A percentile compares a stretch with the other conserved stretches of the same genome.
Evolutionary conservation across 2,113 vertebrate genomes (phyloP).

Genomic region (Vombatus ursinus): DNA sequence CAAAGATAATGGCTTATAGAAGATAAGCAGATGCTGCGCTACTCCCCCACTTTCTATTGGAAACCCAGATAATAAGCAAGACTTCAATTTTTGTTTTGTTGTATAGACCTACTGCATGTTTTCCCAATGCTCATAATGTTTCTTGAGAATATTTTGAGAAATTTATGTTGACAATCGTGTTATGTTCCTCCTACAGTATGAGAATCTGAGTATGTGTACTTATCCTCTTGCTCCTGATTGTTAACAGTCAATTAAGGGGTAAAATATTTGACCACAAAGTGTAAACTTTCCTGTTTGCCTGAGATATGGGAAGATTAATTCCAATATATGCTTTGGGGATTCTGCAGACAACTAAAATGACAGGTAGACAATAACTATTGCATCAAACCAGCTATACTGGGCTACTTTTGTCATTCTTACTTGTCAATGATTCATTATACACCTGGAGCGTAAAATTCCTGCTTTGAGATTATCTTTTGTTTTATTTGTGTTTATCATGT

Average conservation of each 20-base stretch:
- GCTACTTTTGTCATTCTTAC: background rate
- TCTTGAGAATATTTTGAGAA: constrained; percentile 25
- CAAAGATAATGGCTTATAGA: background rate
- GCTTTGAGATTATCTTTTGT: background rate
- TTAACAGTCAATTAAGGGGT: constrained; percentile 25
- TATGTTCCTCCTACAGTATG: constrained; percentile 37
- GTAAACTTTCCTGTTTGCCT: constrained; percentile 13
- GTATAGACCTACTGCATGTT: background rate
- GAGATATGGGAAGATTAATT: background rate
- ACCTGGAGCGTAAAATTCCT: background rate
- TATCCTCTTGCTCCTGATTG: constrained; percentile 32
- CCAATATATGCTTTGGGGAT: constrained; percentile 13
- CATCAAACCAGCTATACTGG: background rate
- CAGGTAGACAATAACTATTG: background rate
- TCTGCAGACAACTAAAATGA: background rate
- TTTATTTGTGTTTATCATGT: background rate
- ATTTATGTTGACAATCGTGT: constrained; percentile 10
- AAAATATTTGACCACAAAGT: background rate
- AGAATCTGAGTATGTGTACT: constrained; percentile 29
- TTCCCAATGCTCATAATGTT: background rate
- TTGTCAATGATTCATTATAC: background rate
- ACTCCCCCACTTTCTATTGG: background rate
- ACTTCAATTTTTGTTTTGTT: constrained; percentile 32
- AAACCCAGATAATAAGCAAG: background rate
- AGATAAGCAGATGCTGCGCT: background rate